These are phyloP conservation scores for Delia radicum DNA, from an alignment of 1,140 invertebrate genomes.

Conservation along the genomic window DNA sequence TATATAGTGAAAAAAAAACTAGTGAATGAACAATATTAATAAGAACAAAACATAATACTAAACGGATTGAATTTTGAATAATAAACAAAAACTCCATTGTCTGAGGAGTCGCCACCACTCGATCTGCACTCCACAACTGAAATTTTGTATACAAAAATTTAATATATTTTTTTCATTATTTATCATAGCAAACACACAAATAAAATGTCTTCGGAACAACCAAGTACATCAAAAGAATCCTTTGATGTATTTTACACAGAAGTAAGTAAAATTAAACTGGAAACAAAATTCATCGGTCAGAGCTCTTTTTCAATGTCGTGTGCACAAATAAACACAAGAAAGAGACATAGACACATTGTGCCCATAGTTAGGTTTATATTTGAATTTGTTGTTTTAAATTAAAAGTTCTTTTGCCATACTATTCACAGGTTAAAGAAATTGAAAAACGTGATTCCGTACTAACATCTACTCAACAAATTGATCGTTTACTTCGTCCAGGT, in stretches of 20 bases:
- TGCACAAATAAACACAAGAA: background rate
- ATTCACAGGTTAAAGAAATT: slow-evolving; percentile 57
- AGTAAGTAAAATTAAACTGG: slow-evolving; percentile 41
- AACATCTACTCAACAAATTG: slow-evolving; percentile 94
- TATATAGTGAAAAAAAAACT: too few species aligned
- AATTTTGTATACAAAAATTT: background rate
- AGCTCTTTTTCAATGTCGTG: background rate
- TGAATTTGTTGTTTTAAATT: slow-evolving; percentile 19
- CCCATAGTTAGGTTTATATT: slow-evolving; percentile 7
- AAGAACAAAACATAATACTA: too few species aligned
- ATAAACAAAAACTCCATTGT: background rate
- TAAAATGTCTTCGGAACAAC: slow-evolving; percentile 40
- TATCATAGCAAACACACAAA: background rate
- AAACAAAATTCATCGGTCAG: background rate
- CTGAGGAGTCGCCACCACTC: background rate
- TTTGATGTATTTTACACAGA: slow-evolving; percentile 55
- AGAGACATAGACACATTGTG: background rate
- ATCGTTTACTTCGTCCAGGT: slow-evolving; percentile 85
- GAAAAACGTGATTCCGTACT: slow-evolving; percentile 61
- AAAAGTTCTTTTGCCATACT: slow-evolving; percentile 29
- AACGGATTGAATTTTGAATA: too few species aligned
- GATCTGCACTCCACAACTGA: background rate
- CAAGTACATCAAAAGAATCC: slow-evolving; percentile 47
- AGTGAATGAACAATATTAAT: too few species aligned
- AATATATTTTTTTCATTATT: background rate